phyloP scores from a whole-genome alignment of 2,888 invertebrate genomes.

The Galerucella pusilla region DNA sequence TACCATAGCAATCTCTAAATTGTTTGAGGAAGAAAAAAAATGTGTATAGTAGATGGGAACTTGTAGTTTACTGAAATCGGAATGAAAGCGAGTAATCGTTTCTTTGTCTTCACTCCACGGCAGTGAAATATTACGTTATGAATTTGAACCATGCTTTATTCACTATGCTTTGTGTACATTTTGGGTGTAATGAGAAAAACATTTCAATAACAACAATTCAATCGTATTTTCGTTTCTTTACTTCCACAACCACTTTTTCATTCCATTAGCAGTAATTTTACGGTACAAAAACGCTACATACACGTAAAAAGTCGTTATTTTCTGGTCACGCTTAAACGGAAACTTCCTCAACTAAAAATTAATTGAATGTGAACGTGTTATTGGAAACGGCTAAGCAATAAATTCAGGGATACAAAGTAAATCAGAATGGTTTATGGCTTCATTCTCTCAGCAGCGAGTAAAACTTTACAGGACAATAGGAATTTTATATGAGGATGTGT shows the following conservation, averaged over 20 bases:
- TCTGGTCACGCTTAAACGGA: constrained; percentile 23
- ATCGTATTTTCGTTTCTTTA: neutral
- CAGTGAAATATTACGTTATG: no score
- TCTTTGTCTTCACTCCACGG: no score
- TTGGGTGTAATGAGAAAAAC: no score
- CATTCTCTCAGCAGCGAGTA: constrained; percentile 24
- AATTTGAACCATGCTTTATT: no score
- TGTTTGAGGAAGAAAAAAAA: no score
- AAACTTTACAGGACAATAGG: constrained; percentile 33
- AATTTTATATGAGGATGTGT: constrained; percentile 33
- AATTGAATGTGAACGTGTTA: constrained; percentile 47
- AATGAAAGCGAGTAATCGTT: no score
- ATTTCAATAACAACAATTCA: no score
- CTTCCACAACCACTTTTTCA: neutral
- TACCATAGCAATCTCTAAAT: no score
- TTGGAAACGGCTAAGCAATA: constrained; percentile 40
- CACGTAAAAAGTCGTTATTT: constrained; percentile 6
- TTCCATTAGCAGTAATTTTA: neutral
- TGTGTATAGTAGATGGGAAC: no score
- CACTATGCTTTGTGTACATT: no score
- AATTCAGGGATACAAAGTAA: constrained; percentile 42
- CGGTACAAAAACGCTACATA: neutral
- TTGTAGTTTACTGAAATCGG: no score
- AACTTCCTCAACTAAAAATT: constrained; percentile 40
- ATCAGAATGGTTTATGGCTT: constrained; percentile 42